Evolutionary conservation across 1,140 invertebrate genomes (phyloP).

Genomic region (Zophobas morio): DNA sequence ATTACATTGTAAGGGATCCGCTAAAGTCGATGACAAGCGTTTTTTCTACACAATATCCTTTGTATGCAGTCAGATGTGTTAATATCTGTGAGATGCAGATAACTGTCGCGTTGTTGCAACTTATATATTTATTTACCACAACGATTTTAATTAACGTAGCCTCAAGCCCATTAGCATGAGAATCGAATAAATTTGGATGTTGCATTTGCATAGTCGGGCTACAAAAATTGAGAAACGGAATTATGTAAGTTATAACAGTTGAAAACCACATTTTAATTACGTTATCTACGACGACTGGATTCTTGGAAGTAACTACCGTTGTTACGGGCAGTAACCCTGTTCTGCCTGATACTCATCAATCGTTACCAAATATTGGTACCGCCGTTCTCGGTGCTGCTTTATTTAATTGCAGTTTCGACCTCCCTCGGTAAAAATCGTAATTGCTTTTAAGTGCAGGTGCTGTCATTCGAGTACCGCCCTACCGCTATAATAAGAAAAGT

Average conservation of each 20-base stretch:
- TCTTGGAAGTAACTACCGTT: neutral
- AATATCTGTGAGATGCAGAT: neutral
- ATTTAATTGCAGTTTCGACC: neutral
- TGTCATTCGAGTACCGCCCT: conserved; percentile 25
- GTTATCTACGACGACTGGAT: neutral
- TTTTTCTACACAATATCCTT: neutral
- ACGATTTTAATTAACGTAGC: conserved; percentile 11
- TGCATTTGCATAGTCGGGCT: neutral
- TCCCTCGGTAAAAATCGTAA: neutral
- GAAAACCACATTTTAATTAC: conserved; percentile 17
- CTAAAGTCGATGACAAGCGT: neutral
- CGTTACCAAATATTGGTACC: neutral
- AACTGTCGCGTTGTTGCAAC: conserved; percentile 28
- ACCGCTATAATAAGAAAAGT: conserved; percentile 20
- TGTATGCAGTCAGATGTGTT: neutral
- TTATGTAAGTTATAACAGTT: conserved; percentile 12
- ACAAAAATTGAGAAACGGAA: neutral
- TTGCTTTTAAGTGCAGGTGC: conserved; percentile 21
- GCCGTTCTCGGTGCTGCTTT: neutral
- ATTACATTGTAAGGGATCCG: neutral
- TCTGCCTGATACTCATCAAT: neutral
- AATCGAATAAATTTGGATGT: conserved; percentile 16
- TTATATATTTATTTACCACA: conserved; percentile 25
- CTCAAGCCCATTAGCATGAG: conserved; percentile 19
- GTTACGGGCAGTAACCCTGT: neutral